These are phyloP conservation scores for Neelides folsomi DNA, from an alignment of 2,888 invertebrate species.

Conservation along the genomic window DNA sequence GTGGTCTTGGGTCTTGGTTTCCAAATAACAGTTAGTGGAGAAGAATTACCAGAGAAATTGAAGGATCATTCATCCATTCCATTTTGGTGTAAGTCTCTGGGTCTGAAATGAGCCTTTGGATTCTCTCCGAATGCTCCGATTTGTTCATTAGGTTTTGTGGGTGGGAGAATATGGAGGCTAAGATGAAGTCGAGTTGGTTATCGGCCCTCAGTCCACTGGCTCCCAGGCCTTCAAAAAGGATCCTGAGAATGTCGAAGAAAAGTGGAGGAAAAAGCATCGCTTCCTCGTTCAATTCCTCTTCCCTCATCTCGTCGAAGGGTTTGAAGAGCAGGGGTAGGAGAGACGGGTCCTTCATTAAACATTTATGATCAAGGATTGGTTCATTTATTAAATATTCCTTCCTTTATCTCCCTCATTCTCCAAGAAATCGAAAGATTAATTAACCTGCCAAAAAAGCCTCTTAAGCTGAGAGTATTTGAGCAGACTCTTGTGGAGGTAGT, in stretches of 20 bases:
- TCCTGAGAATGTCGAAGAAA: constrained; percentile 11
- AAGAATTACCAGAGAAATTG: neutral
- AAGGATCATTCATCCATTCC: constrained; percentile 13
- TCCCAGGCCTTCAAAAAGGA: neutral
- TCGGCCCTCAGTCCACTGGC: too few species aligned
- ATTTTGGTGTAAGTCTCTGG: constrained; percentile 22
- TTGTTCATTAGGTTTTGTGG: too few species aligned
- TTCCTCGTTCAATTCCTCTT: constrained; percentile 8
- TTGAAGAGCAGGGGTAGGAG: neutral
- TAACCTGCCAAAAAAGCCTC: constrained; percentile 24
- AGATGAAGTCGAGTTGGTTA: too few species aligned
- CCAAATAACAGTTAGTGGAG: too few species aligned
- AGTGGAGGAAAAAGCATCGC: constrained; percentile 10
- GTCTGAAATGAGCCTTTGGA: constrained; percentile 10
- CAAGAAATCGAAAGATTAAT: constrained; percentile 1
- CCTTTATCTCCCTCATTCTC: too few species aligned
- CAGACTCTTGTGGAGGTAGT: constrained; percentile 19
- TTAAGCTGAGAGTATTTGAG: constrained; percentile 23
- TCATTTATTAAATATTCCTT: too few species aligned
- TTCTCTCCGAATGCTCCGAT: too few species aligned
- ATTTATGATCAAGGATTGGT: too few species aligned
- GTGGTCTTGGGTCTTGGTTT: too few species aligned
- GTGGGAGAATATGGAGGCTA: constrained; percentile 1
- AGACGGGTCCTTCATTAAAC: too few species aligned
- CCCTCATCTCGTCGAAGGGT: constrained; percentile 1